A percentile compares a stretch with the other conserved stretches of the same genome.
These are phyloP conservation scores for Pterocles orientalis DNA, from an alignment of 2,113 vertebrate genomes.

Conservation along the genomic window DNA sequence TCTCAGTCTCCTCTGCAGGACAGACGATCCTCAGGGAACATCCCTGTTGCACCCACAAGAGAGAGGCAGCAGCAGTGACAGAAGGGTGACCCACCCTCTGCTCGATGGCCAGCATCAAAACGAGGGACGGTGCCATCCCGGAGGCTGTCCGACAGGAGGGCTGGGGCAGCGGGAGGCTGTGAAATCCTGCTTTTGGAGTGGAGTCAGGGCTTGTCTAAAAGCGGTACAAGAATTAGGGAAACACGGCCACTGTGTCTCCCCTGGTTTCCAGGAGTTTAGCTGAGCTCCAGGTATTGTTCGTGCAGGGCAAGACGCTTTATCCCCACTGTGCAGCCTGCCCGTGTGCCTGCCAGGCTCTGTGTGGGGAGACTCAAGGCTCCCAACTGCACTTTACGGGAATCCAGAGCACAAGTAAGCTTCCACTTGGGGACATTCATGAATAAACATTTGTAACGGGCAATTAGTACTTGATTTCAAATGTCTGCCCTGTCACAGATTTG, in stretches of 20 bases:
- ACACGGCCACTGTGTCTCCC: not conserved
- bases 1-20: not conserved
- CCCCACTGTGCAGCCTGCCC: not conserved
- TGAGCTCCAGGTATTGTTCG: not conserved
- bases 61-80: not conserved
- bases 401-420: not conserved
- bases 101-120: not conserved
- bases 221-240: not conserved
- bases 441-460: not conserved
- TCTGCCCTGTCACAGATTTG: not conserved
- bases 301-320: not conserved
- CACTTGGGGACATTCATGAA: not conserved
- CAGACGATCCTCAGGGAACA: not conserved
- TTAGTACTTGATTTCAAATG: not conserved
- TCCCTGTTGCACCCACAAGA: not conserved
- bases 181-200: constrained; percentile 12
- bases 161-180: not conserved
- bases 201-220: not conserved
- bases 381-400: not conserved
- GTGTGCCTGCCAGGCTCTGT: not conserved
- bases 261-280: not conserved
- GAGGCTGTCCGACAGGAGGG: not conserved
- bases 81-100: not conserved
- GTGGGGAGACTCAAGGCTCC: not conserved
- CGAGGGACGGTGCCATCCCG: not conserved